Base-by-base conservation (phyloP, 2,888 invertebrate genomes). In the Megastigmus dorsalis region DNA sequence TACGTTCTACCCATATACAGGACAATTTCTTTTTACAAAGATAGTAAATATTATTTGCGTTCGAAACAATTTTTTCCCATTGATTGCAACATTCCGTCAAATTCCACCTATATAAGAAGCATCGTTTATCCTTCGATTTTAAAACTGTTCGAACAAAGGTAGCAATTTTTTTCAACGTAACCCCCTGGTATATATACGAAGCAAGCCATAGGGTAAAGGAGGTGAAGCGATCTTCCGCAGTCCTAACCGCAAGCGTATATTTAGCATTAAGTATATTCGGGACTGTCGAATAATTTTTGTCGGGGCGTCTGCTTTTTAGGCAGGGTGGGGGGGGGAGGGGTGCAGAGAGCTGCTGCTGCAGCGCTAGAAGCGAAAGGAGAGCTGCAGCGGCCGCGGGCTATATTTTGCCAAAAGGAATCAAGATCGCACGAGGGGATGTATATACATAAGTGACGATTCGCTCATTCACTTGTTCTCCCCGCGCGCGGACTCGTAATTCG, bases 391-490 rank as follows among this genome's bases (percentile, higher is more conserved):
- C 62, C 28, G 5, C 15, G 38, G 71, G 57, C 50, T 65, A 26
- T n/a, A n/a, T 65, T 65, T 65, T 50, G 41, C 50, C 18, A 57
- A n/a, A n/a, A 48, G 30, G 41, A 57, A 62, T 48, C 54, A 33
- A 65, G 71, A 72, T 65, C 33, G 57, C 48, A 59, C n/a, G n/a
- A n/a, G 50, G 33, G 30, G 6, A 57, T 45, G 67, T n/a, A 73
- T 67, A 68, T n/a, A 28, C 10, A 66, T 60, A 68, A 67, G 67
- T 50, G 73, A 68, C 67, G 73, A 74, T 74, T 67, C 38, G 62
- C 55, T 62, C 62, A 74, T 74, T 74, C 67, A 68, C 67, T 68
- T 74, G 67, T 74, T 68, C 67, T 20, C 15, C 60, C 33, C n/a
- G n/a, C n/a, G n/a, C n/a, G n/a, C n/a, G n/a, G n/a, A n/a, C n/a